A percentile compares a stretch with the other conserved stretches of the same genome.
phyloP scores from a whole-genome alignment of 2,113 vertebrate genomes.

The Cygnus atratus region DNA sequence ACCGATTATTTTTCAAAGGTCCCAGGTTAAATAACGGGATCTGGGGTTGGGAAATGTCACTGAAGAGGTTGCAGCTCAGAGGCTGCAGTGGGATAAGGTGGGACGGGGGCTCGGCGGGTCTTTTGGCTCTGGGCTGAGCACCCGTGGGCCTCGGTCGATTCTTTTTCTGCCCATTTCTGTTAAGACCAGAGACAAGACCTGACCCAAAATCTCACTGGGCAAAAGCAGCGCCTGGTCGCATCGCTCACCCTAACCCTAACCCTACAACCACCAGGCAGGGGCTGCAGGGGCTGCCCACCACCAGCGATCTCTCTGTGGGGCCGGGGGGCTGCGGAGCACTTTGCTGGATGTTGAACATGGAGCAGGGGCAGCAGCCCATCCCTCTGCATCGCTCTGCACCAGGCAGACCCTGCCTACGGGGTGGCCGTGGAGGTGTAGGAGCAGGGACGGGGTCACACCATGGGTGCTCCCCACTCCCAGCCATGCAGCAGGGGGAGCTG shows the following conservation, averaged over 20 bases:
- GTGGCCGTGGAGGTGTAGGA: too few relatives aligned
- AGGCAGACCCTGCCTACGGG: too few relatives aligned
- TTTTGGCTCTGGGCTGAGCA: background rate
- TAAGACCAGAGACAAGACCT: background rate
- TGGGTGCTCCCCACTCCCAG: background rate
- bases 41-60: fast-evolving
- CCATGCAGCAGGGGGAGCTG: too few relatives aligned
- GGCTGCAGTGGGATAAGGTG: fast-evolving
- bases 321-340: background rate
- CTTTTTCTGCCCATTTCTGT: background rate
- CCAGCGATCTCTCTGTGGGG: fast-evolving
- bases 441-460: too few relatives aligned
- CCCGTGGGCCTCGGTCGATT: background rate
- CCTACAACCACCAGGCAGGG: fast-evolving
- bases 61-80: background rate
- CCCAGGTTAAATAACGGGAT: background rate
- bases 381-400: too few relatives aligned
- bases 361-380: too few relatives aligned
- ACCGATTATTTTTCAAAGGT: background rate
- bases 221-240: fast-evolving
- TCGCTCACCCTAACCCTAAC: fast-evolving
- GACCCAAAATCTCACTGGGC: background rate
- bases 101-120: background rate
- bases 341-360: too few relatives aligned
- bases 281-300: fast-evolving